Base-by-base conservation (phyloP, 1,140 invertebrate species). In the Anagrus nilaparvatae region DNA sequence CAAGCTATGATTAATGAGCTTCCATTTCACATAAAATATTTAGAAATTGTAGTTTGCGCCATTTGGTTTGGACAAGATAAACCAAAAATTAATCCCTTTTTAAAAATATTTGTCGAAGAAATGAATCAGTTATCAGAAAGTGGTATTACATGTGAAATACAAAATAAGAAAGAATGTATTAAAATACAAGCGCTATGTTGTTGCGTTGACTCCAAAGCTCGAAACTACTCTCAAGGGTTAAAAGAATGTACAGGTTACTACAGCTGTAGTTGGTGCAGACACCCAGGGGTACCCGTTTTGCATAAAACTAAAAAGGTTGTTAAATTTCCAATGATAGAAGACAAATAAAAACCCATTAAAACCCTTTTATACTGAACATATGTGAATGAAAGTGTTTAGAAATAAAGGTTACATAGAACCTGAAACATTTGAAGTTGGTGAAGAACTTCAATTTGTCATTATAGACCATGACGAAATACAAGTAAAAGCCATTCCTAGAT, bases 1-100 rank as follows among this genome's bases (percentile, higher is more conserved):
- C 43, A 45, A 27, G 10, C 49, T 9, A 38, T 44, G 3, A 20
- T 52, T 0, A 52, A 52, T 43, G 47, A 52, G 29, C 4, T 52
- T 13, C 50, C 50, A n/a, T 19, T 14, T 16, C 16, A 46, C 24
- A 25, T 23, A 19, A 37, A 43, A 47, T 20, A 38, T 13, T 14
- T 33, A 25, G 36, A 46, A 17, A 30, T 43, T 10, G 40, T 52
- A 9, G 9, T 44, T 9, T 43, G 35, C 27, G 49, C 35, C 5
- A 25, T 51, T 16, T 51, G 49, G 43, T 48, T 48, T 20, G 44
- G 46, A 6, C 33, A 45, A 29, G 14, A 35, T 14, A 46, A 48
- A 43, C 43, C 46, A 29, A 20, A 51, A 12, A 45, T 51, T 40
- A 44, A 44, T 14, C 16, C 41, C 13, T 51, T 51, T 39, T 43